A percentile compares a stretch with the other conserved stretches of the same genome.
phyloP scores from a whole-genome alignment of 2,113 vertebrate genomes.

The Anolis sagrei region DNA sequence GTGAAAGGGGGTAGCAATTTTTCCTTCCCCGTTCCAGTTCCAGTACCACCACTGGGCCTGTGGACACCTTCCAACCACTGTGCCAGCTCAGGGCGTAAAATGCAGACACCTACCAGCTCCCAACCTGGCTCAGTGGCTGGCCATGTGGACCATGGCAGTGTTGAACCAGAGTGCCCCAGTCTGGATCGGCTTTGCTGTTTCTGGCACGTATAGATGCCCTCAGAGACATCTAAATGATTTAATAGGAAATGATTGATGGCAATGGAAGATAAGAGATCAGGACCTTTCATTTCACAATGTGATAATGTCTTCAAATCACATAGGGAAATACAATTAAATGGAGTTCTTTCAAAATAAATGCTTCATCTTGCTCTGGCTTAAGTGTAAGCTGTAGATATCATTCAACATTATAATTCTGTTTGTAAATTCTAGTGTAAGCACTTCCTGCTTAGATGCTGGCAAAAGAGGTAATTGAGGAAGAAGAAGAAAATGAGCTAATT shows the following conservation, averaged over 20 bases:
- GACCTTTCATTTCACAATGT: not conserved
- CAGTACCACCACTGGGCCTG: too few relatives aligned
- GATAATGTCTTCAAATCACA: not conserved
- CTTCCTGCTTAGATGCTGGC: constrained; percentile 22
- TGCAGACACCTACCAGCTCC: too few relatives aligned
- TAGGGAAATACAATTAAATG: not conserved
- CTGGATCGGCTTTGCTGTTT: too few relatives aligned
- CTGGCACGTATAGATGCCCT: too few relatives aligned
- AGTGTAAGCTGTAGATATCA: not conserved
- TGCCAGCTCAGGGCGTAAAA: too few relatives aligned
- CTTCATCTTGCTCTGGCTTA: not conserved
- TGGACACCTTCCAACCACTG: too few relatives aligned
- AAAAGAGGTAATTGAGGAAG: constrained; percentile 21
- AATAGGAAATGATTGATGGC: not conserved
- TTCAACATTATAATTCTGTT: constrained; percentile 17
- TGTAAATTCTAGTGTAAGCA: constrained; percentile 21
- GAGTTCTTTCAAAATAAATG: constrained; percentile 14
- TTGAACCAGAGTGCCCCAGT: too few relatives aligned
- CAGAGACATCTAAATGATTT: not conserved
- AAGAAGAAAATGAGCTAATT: constrained; percentile 31
- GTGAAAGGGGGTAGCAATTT: too few relatives aligned
- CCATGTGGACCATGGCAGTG: too few relatives aligned
- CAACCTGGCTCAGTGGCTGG: too few relatives aligned
- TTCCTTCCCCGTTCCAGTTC: too few relatives aligned
- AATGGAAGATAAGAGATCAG: not conserved